Conservation (phyloP, 2,888 invertebrate species). For the Athalia rosae region DNA sequence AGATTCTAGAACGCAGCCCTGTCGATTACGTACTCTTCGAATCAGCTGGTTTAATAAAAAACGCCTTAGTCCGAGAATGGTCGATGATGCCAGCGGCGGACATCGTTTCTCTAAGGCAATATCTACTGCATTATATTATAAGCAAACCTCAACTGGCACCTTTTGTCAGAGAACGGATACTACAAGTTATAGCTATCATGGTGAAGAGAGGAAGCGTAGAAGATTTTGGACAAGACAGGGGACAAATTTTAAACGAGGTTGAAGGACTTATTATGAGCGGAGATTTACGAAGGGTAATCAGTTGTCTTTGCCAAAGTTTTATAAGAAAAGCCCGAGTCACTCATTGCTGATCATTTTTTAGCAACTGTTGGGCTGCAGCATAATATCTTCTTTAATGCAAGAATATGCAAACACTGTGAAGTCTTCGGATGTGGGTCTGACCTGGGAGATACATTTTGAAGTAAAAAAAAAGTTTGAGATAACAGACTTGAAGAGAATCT, state of each 20-base stretch:
- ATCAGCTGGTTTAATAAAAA: conserved; percentile 87
- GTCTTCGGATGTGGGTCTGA: conserved; percentile 89
- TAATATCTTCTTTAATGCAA: conserved; percentile 89
- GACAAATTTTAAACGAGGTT: conserved; percentile 82
- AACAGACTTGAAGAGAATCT: conserved; percentile 86
- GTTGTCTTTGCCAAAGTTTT: conserved; percentile 28
- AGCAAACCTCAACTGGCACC: conserved; percentile 80
- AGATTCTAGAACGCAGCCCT: conserved; percentile 84
- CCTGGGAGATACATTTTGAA: conserved; percentile 91
- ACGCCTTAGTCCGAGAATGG: conserved; percentile 91
- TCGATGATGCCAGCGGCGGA: conserved; percentile 81
- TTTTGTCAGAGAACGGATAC: conserved; percentile 85
- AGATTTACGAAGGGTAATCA: conserved; percentile 78
- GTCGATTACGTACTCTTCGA: conserved; percentile 91
- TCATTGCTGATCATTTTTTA: conserved; percentile 66
- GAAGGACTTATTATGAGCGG: conserved; percentile 84
- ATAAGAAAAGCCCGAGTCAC: background rate
- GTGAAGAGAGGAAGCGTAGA: conserved; percentile 89
- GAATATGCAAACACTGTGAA: conserved; percentile 91
- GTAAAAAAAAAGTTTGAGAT: conserved; percentile 91
- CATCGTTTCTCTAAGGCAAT: conserved; percentile 83
- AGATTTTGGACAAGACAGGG: conserved; percentile 82
- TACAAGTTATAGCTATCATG: conserved; percentile 89
- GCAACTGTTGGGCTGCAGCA: conserved; percentile 90
- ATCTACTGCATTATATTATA: conserved; percentile 86